phyloP scores from a whole-genome alignment of 2,113 vertebrate genomes.

The Dicaeum eximium region DNA sequence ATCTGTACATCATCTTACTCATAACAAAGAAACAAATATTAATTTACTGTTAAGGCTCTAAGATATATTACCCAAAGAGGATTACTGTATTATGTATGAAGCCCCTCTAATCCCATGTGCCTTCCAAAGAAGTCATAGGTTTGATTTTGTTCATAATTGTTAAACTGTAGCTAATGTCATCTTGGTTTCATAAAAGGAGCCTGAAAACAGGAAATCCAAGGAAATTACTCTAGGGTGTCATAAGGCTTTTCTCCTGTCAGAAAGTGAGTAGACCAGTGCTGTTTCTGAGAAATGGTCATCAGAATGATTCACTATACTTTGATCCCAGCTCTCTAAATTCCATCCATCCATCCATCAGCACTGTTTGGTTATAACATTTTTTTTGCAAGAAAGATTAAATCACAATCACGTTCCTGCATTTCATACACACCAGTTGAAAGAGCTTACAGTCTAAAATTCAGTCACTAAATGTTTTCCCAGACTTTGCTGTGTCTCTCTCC shows the following conservation, averaged over 20 bases:
- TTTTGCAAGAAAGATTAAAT: neutral
- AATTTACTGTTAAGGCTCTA: neutral
- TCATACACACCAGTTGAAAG: neutral
- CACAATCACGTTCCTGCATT: neutral
- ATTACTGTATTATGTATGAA: neutral
- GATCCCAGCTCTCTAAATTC: neutral
- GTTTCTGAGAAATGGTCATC: neutral
- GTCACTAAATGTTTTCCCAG: neutral
- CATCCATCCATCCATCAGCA: neutral
- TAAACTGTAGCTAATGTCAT: neutral
- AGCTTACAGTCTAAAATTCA: neutral
- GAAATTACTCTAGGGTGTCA: neutral
- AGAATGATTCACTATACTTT: neutral
- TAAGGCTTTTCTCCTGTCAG: neutral
- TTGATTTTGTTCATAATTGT: conserved; percentile 6
- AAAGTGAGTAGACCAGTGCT: neutral
- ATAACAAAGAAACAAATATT: neutral
- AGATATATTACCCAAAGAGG: neutral
- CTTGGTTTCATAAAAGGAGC: neutral
- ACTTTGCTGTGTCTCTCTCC: neutral
- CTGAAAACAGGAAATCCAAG: neutral
- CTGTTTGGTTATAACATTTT: neutral
- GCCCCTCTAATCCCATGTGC: neutral
- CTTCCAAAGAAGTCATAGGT: neutral
- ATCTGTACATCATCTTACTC: neutral